Conservation (phyloP, 2,797 vertebrate species). For the Anniella stebbinsi region DNA sequence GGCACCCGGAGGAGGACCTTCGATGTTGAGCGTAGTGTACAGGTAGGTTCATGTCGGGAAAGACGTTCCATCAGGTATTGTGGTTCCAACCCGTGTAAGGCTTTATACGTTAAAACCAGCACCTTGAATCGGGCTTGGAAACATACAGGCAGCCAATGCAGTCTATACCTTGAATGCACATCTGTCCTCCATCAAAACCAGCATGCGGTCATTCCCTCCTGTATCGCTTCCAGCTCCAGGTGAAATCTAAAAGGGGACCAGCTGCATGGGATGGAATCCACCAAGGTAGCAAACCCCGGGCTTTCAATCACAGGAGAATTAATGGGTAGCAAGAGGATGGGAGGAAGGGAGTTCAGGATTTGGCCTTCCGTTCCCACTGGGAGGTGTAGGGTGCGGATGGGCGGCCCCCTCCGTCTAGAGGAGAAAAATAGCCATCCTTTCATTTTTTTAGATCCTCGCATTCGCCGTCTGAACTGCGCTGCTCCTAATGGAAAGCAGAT, state of each 20-base stretch:
- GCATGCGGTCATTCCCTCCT: accelerated
- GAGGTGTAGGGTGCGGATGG: slow-evolving; percentile 47
- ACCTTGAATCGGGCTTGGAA: too few relatives aligned
- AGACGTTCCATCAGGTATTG: too few relatives aligned
- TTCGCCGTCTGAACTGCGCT: slow-evolving; percentile 83
- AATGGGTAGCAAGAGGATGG: neutral
- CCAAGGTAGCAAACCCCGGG: slow-evolving; percentile 29
- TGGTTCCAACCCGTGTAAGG: too few relatives aligned
- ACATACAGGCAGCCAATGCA: too few relatives aligned
- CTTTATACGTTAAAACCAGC: too few relatives aligned
- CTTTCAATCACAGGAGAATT: neutral
- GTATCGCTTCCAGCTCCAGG: neutral
- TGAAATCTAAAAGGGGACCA: accelerated
- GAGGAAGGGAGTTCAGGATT: neutral
- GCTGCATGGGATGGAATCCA: neutral
- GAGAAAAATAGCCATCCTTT: slow-evolving; percentile 81
- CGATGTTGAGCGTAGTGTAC: too few relatives aligned
- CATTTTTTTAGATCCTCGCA: slow-evolving; percentile 88
- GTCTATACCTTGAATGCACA: neutral
- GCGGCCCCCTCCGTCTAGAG: slow-evolving; percentile 55
- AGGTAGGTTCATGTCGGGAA: too few relatives aligned
- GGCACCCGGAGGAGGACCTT: too few relatives aligned
- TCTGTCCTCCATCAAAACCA: neutral
- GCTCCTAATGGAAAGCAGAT: slow-evolving; percentile 90
- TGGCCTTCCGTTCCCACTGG: slow-evolving; percentile 25